Percentiles rank a stretch among this genome's conserved stretches.
These are phyloP conservation scores for Ptychochromis oligacanthus DNA, from an alignment of 2,113 vertebrate genomes.

Conservation along the genomic window DNA sequence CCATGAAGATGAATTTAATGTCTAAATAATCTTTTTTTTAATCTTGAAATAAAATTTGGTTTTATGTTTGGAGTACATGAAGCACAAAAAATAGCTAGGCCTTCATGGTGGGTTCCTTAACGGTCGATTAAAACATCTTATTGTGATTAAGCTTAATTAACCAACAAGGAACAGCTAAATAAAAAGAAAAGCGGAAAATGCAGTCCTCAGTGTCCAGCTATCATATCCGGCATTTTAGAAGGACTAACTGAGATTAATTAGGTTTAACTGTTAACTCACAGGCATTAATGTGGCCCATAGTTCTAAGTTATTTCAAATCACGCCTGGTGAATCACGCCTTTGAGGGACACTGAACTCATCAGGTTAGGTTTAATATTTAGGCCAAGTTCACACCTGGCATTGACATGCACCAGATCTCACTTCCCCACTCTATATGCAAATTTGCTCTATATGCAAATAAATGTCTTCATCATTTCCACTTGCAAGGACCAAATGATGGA, in stretches of 20 bases:
- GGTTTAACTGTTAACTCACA: conserved; percentile 12
- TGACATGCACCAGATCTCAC: neutral
- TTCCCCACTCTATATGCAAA: neutral
- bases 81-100: neutral
- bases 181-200: neutral
- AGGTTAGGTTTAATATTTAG: neutral
- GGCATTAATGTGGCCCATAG: neutral
- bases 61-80: neutral
- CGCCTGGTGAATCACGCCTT: neutral
- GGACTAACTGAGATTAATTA: conserved; percentile 28
- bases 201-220: neutral
- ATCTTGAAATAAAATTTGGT: neutral
- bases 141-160: neutral
- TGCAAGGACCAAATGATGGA: neutral
- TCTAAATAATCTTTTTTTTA: neutral
- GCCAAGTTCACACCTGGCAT: neutral
- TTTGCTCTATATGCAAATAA: neutral
- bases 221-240: neutral
- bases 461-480: neutral
- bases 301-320: neutral
- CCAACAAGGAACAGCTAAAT: neutral
- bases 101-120: neutral
- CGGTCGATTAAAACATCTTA: neutral
- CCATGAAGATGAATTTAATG: neutral
- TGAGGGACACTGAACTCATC: neutral